Evolutionary conservation across 1,140 invertebrate species (phyloP), one percentile per base, ranked within the genome.

Genomic region (Micrasema minimum): DNA sequence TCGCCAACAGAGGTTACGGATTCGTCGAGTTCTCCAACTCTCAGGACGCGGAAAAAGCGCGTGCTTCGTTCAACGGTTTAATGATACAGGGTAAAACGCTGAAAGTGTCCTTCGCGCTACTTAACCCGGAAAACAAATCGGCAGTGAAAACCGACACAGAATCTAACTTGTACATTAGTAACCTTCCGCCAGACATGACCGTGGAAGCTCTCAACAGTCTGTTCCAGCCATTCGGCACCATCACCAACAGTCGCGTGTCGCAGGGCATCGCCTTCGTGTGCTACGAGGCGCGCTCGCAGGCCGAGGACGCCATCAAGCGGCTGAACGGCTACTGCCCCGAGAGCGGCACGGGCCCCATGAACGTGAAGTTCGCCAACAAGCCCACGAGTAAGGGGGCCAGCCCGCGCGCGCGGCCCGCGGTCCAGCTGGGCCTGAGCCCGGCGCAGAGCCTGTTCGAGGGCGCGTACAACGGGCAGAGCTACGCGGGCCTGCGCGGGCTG

Each of bases 301-400:
- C 83, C 10, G 83, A 85, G 73, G 82, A 83, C 20, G 83, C 83
- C n/a, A 85, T 85, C 71, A 75, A 80, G 66, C 77, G 80, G 41
- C 78, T 85, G 78, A 81, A 84, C 76, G 82, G 82, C 6, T 78
- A 80, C 72, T 78, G 79, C 6, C 81, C 82, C 2, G 80, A 77
- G 41, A 78, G 79, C 4, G 82, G 78, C 22, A 78, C 83, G 1
- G 81, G 81, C 0, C 78, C 82, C 26, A 80, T 85, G 50, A 79
- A 80, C 2, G 83, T 85, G 10, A 84, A 84, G 75, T 85, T 85
- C 72, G 83, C 83, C n/a, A 83, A 84, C 72, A 83, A 84, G 66
- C 81, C 83, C 3, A 7, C 78, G 77, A 22, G 20, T 50, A 69
- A 62, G 75, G 76, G 37, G 78, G 73, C 31, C 76, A 80, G 37